Percentiles rank a stretch among this genome's conserved stretches.
Conservation (phyloP, 2,113 vertebrate genomes). For the Aspiorhynchus laticeps region DNA sequence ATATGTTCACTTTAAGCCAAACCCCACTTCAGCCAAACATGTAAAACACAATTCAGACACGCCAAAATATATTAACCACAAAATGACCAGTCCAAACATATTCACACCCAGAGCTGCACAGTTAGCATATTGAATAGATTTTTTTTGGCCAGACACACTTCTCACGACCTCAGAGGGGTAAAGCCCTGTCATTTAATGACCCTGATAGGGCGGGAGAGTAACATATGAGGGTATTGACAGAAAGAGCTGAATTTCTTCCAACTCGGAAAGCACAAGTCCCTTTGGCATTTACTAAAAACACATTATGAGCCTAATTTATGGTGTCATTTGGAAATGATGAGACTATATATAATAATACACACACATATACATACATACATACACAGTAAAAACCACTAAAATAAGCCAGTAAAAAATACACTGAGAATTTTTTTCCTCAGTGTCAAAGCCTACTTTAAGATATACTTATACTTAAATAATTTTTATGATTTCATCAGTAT, state of each 20-base stretch:
- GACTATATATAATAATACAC: too few relatives aligned
- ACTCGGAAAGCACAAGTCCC: constrained; percentile 2
- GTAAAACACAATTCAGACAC: constrained; percentile 5
- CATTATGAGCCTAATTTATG: neutral
- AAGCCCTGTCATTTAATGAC: constrained; percentile 14
- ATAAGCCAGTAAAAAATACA: too few relatives aligned
- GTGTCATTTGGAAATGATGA: neutral
- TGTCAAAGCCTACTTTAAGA: neutral
- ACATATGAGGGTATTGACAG: constrained; percentile 4
- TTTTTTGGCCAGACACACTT: constrained; percentile 33
- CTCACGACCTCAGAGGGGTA: constrained; percentile 47
- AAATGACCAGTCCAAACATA: constrained; percentile 9
- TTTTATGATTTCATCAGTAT: too few relatives aligned
- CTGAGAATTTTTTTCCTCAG: too few relatives aligned
- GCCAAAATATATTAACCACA: neutral
- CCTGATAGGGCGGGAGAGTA: constrained; percentile 20
- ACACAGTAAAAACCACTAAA: too few relatives aligned
- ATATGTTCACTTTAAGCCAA: constrained; percentile 21
- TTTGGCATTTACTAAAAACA: neutral
- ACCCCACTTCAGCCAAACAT: constrained; percentile 32
- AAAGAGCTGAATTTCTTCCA: constrained; percentile 33
- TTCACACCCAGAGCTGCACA: neutral
- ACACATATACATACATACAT: too few relatives aligned
- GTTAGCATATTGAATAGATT: constrained; percentile 33
- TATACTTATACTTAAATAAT: neutral